These are phyloP conservation scores for Pocillopora damicornis DNA, from an alignment of 64 coral and sea anemone species.

Conservation along the genomic window DNA sequence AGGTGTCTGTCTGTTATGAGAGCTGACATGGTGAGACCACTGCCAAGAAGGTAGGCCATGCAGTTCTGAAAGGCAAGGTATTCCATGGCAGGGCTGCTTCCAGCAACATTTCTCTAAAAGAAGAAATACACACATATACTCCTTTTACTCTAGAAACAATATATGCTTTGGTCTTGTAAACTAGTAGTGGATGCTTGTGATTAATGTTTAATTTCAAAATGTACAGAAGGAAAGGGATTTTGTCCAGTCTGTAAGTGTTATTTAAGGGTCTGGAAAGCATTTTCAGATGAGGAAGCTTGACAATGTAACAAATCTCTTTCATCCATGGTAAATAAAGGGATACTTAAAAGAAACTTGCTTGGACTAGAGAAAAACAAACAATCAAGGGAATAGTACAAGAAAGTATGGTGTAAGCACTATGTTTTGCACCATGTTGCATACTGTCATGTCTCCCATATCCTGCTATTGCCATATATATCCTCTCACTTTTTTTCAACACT, in stretches of 20 bases:
- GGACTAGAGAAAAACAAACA: neutral
- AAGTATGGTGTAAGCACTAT: constrained; percentile 48
- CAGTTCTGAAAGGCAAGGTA: neutral
- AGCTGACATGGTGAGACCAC: constrained; percentile 30
- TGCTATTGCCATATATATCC: too few species aligned
- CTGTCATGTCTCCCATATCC: constrained; percentile 8
- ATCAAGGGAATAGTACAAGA: constrained; percentile 44
- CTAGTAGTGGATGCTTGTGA: neutral
- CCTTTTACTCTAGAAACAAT: neutral
- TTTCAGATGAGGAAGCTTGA: too few species aligned
- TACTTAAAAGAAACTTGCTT: neutral
- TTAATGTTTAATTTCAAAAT: neutral
- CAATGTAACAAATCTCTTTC: neutral
- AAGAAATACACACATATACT: neutral
- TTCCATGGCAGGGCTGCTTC: constrained; percentile 42
- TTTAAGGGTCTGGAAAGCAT: too few species aligned
- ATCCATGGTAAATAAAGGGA: too few species aligned
- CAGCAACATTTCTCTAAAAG: constrained; percentile 51
- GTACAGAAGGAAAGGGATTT: neutral
- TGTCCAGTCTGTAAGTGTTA: too few species aligned
- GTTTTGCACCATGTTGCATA: constrained; percentile 55
- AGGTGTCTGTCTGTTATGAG: constrained; percentile 53
- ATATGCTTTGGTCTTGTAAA: neutral
- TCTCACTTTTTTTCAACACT: too few species aligned
- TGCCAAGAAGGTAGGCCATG: constrained; percentile 39